Evolutionary conservation across 2,113 vertebrate genomes (phyloP), one percentile per base, ranked within the genome.

Genomic region (Neogobius melanostomus): DNA sequence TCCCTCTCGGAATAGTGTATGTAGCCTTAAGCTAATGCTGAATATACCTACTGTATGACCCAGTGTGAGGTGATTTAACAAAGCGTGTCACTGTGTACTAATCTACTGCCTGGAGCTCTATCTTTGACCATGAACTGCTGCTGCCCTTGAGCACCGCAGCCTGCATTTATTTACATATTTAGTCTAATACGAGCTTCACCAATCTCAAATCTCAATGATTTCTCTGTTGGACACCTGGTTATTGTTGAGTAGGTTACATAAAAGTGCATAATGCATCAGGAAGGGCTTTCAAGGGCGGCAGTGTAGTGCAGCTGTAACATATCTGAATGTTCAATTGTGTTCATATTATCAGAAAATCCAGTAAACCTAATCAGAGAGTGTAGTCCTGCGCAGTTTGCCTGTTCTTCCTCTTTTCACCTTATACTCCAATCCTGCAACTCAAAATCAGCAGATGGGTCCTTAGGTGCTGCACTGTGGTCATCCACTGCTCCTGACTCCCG

Each of bases 1-100:
- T 21, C 16, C 11, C 53, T 56, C 53, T 28, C 8, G 16, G 59
- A 36, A n/a, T 45, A 44, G 59, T 61, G 59, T n/a, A 16, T 3
- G 42, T 59, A 50, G 71, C 64, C 71, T 14, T 71, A 61, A 77
- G 75, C 70, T 75, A 16, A 68, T 2, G 70, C 17, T 57, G 52
- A 68, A 72, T 57, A 28, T 69, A 70, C 68, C 68, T 87, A 68
- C 21, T 76, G 48, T 6, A 4, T 80, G 62, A 85, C 50, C 57
- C 67, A 6, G 50, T 1, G 3, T 46, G 57, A 69, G 48, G 77
- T 60, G 73, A 74, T 59, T 73, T 65, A 12, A 45, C 59, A 61
- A 47, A 53, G 21, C 68, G 16, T 15, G 11, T 60, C 16, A 6
- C 59, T n/a, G 46, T 62, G 11, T n/a, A n/a, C 15, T 59, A 52